phyloP scores from a whole-genome alignment of 2,113 vertebrate species.

The Nycticebus coucang region DNA sequence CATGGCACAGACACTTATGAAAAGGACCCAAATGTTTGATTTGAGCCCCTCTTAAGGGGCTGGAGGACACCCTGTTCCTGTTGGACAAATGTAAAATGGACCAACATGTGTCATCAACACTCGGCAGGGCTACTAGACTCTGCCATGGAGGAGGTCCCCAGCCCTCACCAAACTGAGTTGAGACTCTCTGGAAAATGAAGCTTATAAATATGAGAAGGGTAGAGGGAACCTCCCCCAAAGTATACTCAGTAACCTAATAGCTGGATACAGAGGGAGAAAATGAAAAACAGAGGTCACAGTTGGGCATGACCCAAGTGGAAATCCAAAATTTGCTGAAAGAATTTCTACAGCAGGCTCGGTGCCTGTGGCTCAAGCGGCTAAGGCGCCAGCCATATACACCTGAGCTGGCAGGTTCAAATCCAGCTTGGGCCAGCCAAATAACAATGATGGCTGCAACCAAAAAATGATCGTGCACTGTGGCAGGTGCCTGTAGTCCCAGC shows the following conservation, averaged over 20 bases:
- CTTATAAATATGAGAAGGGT: not conserved
- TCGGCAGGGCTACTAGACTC: not conserved
- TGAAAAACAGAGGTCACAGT: not conserved
- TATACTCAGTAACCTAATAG: not conserved
- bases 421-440: too few relatives aligned
- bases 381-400: too few relatives aligned
- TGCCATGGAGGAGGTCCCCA: not conserved
- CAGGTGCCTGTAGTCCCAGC: too few relatives aligned
- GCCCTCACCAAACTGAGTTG: not conserved
- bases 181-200: not conserved
- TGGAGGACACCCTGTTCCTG: not conserved
- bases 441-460: too few relatives aligned
- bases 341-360: not conserved
- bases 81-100: not conserved
- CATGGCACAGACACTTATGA: not conserved
- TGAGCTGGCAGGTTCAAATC: too few relatives aligned
- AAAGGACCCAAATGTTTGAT: not conserved
- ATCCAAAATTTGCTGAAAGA: not conserved
- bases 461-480: too few relatives aligned
- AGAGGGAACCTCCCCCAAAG: not conserved
- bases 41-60: not conserved
- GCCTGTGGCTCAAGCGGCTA: too few relatives aligned
- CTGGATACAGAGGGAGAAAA: not conserved
- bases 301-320: not conserved
- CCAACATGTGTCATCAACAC: not conserved